phyloP scores from a whole-genome alignment of 2,113 vertebrate genomes.

The Podiceps cristatus region DNA sequence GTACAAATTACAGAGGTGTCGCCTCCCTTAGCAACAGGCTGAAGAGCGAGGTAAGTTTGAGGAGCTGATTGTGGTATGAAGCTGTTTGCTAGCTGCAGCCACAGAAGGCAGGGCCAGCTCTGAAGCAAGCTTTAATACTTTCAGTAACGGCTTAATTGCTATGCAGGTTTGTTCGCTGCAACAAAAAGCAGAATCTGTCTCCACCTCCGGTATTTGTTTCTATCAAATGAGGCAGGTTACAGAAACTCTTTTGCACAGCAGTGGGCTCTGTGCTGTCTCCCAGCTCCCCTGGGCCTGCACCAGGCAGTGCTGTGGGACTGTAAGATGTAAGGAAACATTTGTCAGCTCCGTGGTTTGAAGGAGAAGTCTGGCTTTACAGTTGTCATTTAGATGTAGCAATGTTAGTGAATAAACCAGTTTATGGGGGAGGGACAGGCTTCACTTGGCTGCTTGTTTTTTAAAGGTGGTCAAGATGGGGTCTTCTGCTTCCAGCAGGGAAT shows the following conservation, averaged over 20 bases:
- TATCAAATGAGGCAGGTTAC: background rate
- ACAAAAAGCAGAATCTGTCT: background rate
- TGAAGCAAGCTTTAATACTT: background rate
- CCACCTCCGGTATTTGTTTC: background rate
- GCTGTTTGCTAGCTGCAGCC: background rate
- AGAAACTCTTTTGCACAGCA: background rate
- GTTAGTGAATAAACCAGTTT: background rate
- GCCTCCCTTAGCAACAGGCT: constrained; percentile 33
- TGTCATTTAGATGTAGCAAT: background rate
- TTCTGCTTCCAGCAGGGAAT: background rate
- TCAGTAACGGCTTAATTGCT: background rate
- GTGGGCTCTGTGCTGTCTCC: background rate
- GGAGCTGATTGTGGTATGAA: background rate
- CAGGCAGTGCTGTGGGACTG: background rate
- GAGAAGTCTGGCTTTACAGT: background rate
- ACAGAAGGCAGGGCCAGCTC: background rate
- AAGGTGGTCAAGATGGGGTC: background rate
- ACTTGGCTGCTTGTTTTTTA: background rate
- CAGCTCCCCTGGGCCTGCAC: background rate
- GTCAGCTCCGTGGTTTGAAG: background rate
- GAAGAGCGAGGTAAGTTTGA: background rate
- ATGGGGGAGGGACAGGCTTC: background rate
- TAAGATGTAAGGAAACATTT: background rate
- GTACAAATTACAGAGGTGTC: constrained; percentile 5
- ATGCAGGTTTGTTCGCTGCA: background rate